Evolutionary conservation across 2,888 invertebrate species (phyloP), one percentile per base, ranked within the genome.

Genomic region (Megaustenia siamemsis): DNA sequence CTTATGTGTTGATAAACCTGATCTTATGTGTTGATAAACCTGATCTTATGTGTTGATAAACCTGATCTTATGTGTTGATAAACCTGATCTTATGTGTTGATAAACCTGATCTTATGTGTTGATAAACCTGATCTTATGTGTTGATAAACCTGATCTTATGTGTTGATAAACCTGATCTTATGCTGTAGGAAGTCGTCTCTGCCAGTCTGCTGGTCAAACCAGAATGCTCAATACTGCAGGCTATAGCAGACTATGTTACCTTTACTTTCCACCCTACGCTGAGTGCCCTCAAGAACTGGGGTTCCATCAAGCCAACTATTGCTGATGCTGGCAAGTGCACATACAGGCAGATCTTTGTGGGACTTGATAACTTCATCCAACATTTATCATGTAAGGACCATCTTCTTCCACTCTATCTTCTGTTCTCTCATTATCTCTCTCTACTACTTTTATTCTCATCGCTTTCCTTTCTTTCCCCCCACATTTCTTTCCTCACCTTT

Each of bases 301-400:
- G 92, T n/a, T 89, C 90, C 21, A 81, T 93, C 63, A 82, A 82
- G 56, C 85, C 82, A 18, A 87, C 87, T 21, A 89, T 89, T 32
- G 89, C 90, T 32, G 88, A 91, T 45, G 92, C 53, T 10, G 53
- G 91, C 5, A 90, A 90, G 78, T 90, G 91, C 86, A 89, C 88
- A 2, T 89, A 88, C 49, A 86, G 88, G 63, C 87, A 89, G 68
- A 92, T 92, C 73, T 79, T 90, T 45, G 92, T 92, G 56, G 89
- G 88, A 68, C 88, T 89, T 84, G 89, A 89, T 35, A 89, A 87
- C 71, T 93, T 93, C 87, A 82, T 91, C 18, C 84, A 87, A 35
- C 90, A 91, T 78, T 53, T 92, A 24, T 82, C 89, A 81, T 89
- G 93, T 93, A 88, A 85, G 90, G 86, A 10, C n/a, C n/a, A n/a